phyloP scores from a whole-genome alignment of 2,113 vertebrate genomes.

The Coryphaenoides rupestris region DNA sequence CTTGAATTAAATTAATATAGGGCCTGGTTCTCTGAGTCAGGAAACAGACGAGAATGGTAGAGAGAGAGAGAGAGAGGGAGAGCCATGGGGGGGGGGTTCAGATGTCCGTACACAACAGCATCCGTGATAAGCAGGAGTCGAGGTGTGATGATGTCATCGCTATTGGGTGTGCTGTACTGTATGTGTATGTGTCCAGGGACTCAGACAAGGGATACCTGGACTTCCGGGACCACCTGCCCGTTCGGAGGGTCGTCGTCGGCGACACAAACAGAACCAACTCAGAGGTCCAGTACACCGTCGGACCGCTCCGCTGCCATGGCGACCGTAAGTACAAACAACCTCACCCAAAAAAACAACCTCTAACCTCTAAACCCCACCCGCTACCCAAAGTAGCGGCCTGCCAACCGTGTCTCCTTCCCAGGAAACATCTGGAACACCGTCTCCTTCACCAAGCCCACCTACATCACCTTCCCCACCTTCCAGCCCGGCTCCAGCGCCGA shows the following conservation, averaged over 20 bases:
- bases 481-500: slow-evolving; percentile 88
- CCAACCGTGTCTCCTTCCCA: slow-evolving; percentile 50
- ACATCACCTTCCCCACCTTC: slow-evolving; percentile 91
- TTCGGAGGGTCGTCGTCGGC: slow-evolving; percentile 87
- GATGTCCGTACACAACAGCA: not conserved
- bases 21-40: too few species aligned
- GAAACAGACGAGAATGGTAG: too few species aligned
- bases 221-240: slow-evolving; percentile 91
- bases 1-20: too few species aligned
- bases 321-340: slow-evolving; percentile 81
- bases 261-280: slow-evolving; percentile 93
- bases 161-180: too few species aligned
- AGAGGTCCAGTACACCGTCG: slow-evolving; percentile 83
- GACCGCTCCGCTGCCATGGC: slow-evolving; percentile 91
- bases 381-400: too few species aligned
- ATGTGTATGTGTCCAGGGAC: slow-evolving; percentile 83
- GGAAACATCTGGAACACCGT: slow-evolving; percentile 95
- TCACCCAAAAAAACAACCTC: not conserved
- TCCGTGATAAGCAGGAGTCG: too few species aligned
- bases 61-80: too few species aligned
- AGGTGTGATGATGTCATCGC: too few species aligned
- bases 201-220: slow-evolving; percentile 90
- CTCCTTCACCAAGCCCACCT: slow-evolving; percentile 85
- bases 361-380: too few species aligned
- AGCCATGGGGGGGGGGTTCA: too few species aligned